Conservation (phyloP, 2,888 invertebrate genomes). For the Schrankia costaestrigalis region DNA sequence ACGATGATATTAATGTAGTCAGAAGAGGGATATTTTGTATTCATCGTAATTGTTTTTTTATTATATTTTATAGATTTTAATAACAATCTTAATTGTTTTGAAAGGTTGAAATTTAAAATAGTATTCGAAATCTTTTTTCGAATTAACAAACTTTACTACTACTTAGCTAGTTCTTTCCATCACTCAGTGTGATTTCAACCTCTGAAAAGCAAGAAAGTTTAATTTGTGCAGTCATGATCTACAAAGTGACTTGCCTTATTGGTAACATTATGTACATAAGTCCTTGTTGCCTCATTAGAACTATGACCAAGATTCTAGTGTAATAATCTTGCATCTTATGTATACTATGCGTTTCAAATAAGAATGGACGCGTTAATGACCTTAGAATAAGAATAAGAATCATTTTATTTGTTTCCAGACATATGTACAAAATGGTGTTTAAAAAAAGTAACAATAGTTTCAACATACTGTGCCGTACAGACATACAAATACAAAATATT, state of each 20-base stretch:
- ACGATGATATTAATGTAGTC: too few species aligned
- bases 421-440: too few species aligned
- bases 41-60: too few species aligned
- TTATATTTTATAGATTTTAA: neutral
- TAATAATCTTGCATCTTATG: neutral
- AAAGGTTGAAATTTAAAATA: too few species aligned
- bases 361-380: too few species aligned
- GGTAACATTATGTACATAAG: slow-evolving; percentile 16
- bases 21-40: too few species aligned
- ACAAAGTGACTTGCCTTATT: slow-evolving; percentile 20
- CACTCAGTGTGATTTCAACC: slow-evolving; percentile 4
- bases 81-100: neutral
- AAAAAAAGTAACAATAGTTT: too few species aligned
- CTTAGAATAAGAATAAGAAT: too few species aligned
- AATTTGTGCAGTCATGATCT: slow-evolving; percentile 27
- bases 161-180: neutral
- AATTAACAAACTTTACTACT: neutral
- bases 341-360: neutral
- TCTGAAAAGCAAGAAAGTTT: slow-evolving; percentile 31
- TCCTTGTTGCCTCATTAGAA: slow-evolving; percentile 19
- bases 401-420: too few species aligned
- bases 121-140: too few species aligned
- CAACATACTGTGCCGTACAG: too few species aligned
- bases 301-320: neutral
- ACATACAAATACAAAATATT: too few species aligned